Percentiles rank a stretch among this genome's conserved stretches.
These are phyloP conservation scores for Sus cebifrons DNA, from an alignment of 2,797 vertebrate genomes.

Conservation along the genomic window DNA sequence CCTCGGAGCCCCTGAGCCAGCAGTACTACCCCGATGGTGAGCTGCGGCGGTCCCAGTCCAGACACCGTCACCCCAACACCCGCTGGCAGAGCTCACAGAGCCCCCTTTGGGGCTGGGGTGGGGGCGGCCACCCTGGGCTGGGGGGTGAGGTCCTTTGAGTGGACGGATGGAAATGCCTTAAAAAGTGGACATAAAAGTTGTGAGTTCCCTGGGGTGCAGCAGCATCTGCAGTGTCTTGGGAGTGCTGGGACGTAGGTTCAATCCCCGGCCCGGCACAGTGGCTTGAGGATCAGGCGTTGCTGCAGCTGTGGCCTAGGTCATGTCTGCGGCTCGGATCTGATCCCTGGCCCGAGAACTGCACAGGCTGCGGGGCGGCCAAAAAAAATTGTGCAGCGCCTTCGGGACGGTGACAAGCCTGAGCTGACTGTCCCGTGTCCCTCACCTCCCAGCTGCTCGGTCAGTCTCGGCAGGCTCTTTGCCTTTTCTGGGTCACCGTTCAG, in stretches of 20 bases:
- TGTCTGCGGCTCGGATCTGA: too few species aligned
- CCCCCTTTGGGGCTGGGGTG: accelerated
- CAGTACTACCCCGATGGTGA: conserved; percentile 98
- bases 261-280: too few species aligned
- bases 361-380: too few species aligned
- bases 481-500: accelerated
- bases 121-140: neutral
- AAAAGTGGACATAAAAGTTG: neutral
- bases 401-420: accelerated
- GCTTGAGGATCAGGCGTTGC: too few species aligned
- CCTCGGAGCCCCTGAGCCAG: conserved; percentile 96
- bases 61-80: accelerated
- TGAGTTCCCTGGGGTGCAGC: too few species aligned
- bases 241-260: too few species aligned
- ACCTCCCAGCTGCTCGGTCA: neutral
- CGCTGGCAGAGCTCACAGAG: accelerated
- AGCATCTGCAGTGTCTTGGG: too few species aligned
- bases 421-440: accelerated
- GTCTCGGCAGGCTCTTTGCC: too few species aligned
- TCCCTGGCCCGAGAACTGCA: too few species aligned
- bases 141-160: accelerated
- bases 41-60: neutral
- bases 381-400: accelerated
- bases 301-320: too few species aligned
- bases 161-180: too few species aligned